Percentiles rank a stretch among this genome's conserved stretches.
These are phyloP conservation scores for Leptinotarsa juncta DNA, from an alignment of 2,888 invertebrate genomes.

Conservation along the genomic window DNA sequence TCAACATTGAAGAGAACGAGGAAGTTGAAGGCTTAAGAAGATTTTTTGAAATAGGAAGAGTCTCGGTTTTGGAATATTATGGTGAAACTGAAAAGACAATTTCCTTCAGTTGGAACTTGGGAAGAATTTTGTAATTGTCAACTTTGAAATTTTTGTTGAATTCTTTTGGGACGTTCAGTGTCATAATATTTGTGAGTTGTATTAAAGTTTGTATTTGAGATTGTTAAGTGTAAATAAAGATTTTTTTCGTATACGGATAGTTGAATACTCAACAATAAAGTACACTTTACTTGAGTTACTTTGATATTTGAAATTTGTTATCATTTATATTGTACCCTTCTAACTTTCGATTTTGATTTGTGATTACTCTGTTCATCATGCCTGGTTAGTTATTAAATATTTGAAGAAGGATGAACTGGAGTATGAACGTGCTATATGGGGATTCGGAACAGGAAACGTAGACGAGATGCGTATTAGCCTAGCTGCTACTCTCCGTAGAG, in stretches of 20 bases:
- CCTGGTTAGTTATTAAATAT: background rate
- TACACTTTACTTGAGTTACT: background rate
- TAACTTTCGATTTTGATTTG: background rate
- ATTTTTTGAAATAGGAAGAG: too few species aligned
- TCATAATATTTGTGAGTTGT: background rate
- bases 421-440: too few species aligned
- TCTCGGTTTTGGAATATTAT: too few species aligned
- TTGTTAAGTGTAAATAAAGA: background rate
- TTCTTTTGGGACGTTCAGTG: background rate
- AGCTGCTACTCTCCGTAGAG: background rate
- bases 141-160: background rate
- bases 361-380: background rate
- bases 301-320: background rate
- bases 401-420: background rate
- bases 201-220: background rate
- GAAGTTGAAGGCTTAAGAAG: too few species aligned
- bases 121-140: too few species aligned
- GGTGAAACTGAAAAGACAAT: too few species aligned
- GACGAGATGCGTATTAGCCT: background rate
- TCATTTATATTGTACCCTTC: background rate
- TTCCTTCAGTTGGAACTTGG: too few species aligned
- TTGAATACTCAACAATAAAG: background rate
- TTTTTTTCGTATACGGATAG: background rate
- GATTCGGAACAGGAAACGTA: background rate
- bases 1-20: too few species aligned